Evolutionary conservation across 2,113 vertebrate species (phyloP).

Genomic region (Chaenocephalus aceratus): DNA sequence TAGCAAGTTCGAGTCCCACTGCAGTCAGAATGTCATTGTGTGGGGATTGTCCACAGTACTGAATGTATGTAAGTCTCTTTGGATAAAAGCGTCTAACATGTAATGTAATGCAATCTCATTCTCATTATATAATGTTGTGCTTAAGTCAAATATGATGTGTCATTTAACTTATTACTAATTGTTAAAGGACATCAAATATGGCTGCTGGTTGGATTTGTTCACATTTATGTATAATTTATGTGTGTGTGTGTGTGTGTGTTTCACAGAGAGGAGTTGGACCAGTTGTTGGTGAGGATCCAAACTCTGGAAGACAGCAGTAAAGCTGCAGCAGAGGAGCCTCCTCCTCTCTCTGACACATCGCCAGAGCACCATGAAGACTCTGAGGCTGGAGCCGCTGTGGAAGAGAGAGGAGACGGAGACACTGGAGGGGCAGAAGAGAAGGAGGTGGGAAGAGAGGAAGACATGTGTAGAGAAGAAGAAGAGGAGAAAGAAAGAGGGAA

Average conservation of each 20-base stretch:
- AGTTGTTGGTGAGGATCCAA: conserved; percentile 51
- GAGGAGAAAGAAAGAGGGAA: conserved; percentile 42
- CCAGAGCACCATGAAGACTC: conserved; percentile 6
- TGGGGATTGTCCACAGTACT: too few relatives aligned
- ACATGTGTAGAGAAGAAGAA: not conserved
- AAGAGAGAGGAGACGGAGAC: conserved; percentile 19
- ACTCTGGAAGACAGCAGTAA: conserved; percentile 54
- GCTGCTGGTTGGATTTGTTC: not conserved
- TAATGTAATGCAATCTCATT: not conserved
- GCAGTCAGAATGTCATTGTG: too few relatives aligned
- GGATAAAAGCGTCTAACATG: too few relatives aligned
- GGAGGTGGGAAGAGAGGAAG: not conserved
- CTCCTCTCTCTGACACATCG: conserved; percentile 1
- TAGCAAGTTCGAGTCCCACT: too few relatives aligned
- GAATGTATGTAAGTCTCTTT: too few relatives aligned
- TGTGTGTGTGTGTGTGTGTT: conserved; percentile 19
- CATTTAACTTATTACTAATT: not conserved
- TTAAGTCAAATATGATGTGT: not conserved
- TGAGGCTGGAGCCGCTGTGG: not conserved
- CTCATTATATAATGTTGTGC: not conserved
- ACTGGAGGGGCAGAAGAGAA: conserved; percentile 1
- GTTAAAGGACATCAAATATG: not conserved
- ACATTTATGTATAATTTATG: not conserved
- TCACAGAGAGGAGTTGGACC: conserved; percentile 68
- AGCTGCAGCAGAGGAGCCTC: conserved; percentile 14